Base-by-base conservation (phyloP, 2,113 vertebrate species). In the Muntiacus muntjak region DNA sequence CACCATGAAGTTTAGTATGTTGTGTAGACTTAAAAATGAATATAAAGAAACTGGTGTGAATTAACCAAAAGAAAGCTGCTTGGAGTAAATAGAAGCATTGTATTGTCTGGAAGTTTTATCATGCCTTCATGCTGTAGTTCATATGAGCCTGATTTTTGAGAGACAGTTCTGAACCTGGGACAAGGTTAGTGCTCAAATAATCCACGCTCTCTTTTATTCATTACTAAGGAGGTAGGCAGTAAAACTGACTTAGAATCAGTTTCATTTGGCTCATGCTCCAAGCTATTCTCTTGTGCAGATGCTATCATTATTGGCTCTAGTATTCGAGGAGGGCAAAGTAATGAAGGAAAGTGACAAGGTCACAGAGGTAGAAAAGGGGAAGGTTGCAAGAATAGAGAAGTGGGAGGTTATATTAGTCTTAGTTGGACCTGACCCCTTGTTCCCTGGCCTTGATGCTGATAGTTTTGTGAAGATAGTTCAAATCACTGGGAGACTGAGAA, bases 261-360 rank as follows among this genome's bases (percentile, higher is more conserved):
- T 97, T 95, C 88, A 92, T 94, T 98, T 25, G 1, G 89, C 79
- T 96, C 79, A 62, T 89, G 96, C 88, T 97, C 90, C 83, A 83
- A 91, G 94, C 94, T 95, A 21, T 91, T 97, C 78, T 97, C 79
- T 92, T 92, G 50, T 97, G 87, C 79, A 94, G 95, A 87, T 87
- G 43, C 78, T 96, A 5, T 96, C 16, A 0, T 97, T 97, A 94
- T 95, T 98, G 95, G 94, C 93, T 95, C 86, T 87, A 87, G 71
- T 93, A 88, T 94, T 89, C 13, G 2, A 94, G 64, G 93, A 97
- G 84, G 83, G 95, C 92, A 94, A 9, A 95, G 95, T 95, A 97
- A 95, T 98, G 98, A 97, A 98, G 93, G 57, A 86, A 93, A 97
- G 94, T 95, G 97, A 87, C 91, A 97, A 96, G 97, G 94, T 97